Percentiles rank a stretch among this genome's conserved stretches.
phyloP scores from a whole-genome alignment of 64 coral and sea anemone genomes.

The Astreopora myriophthalma region DNA sequence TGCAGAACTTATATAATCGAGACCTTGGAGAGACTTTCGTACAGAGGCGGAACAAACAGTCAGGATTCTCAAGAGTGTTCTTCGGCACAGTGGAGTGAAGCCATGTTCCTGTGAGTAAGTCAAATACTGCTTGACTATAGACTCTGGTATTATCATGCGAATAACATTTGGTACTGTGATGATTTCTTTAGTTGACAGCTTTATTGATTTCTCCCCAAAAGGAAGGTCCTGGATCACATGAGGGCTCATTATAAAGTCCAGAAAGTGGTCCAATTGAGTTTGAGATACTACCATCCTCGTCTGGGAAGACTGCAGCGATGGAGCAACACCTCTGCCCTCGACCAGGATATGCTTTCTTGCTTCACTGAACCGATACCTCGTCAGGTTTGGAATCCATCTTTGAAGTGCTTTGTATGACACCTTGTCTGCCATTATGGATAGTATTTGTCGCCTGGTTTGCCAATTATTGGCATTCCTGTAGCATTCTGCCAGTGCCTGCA shows the following conservation, averaged over 20 bases:
- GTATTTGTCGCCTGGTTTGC: conserved; percentile 53
- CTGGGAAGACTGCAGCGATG: conserved; percentile 8
- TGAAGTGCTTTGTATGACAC: conserved; percentile 8
- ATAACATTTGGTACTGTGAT: conserved; percentile 71
- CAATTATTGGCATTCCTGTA: conserved; percentile 55
- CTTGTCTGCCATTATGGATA: conserved; percentile 70
- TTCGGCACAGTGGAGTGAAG: conserved; percentile 34
- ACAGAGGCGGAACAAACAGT: conserved; percentile 44
- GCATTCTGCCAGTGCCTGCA: conserved; percentile 60
- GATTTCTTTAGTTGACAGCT: conserved; percentile 54
- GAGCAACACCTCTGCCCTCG: conserved; percentile 55
- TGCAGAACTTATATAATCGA: conserved; percentile 53
- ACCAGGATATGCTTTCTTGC: conserved; percentile 44
- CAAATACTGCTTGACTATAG: conserved; percentile 65
- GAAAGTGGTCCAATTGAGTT: conserved; percentile 72
- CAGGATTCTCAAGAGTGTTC: conserved; percentile 49
- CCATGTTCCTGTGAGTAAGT: conserved; percentile 38
- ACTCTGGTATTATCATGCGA: conserved; percentile 75
- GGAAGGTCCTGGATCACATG: conserved; percentile 67
- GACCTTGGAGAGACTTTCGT: conserved; percentile 67
- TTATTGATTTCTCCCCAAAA: conserved; percentile 70
- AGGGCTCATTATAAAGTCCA: conserved; percentile 72
- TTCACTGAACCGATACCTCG: conserved; percentile 19
- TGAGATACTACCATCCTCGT: conserved; percentile 58
- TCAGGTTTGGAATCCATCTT: conserved; percentile 16